Evolutionary conservation across 92 coral and sea anemone species (phyloP), one percentile per base, ranked within the genome.

Genomic region (Nematostella vectensis): DNA sequence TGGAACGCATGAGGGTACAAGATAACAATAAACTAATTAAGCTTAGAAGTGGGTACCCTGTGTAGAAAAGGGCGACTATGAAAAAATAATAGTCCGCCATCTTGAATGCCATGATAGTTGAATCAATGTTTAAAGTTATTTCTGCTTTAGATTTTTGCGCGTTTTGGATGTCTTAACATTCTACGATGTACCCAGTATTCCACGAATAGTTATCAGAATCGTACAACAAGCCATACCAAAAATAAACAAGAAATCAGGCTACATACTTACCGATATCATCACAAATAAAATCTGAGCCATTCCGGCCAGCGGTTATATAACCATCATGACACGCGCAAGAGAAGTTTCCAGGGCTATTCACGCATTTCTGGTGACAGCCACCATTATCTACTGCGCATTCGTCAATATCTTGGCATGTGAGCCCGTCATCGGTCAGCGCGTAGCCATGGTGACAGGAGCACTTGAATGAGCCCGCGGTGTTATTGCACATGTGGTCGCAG

Each of bases 391-490:
- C 50, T 13, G 63, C 49, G 40, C 99, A 93, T 59, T 93, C 99
- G 47, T 93, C 54, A 15, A 78, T 51, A 29, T 93, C 99, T 29
- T 62, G 48, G 45, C 99, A 93, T 20, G 86, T 86, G 6, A 82
- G 50, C 13, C 78, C 75, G 60, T 93, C 93, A 1, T 43, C 73
- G 6, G 58, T 78, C 17, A 93, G 50, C 29, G 42, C 42, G 53
- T 74, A 93, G 6, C 99, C 99, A 21, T 45, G 48, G 16, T 68
- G 93, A 65, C 99, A 93, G 0, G 96, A 93, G 26, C 99, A 93
- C 76, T 61, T 65, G 71, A 93, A 93, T 43, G 99, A 93, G 13
- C 99, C 99, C 6, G 61, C 75, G 8, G 79, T 70, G 59, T 93
- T 93, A 20, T 63, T 68, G 58, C 99, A 93, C 55, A 83, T 56